phyloP scores from a whole-genome alignment of 2,797 vertebrate species.

The Sebastes flavidus region DNA sequence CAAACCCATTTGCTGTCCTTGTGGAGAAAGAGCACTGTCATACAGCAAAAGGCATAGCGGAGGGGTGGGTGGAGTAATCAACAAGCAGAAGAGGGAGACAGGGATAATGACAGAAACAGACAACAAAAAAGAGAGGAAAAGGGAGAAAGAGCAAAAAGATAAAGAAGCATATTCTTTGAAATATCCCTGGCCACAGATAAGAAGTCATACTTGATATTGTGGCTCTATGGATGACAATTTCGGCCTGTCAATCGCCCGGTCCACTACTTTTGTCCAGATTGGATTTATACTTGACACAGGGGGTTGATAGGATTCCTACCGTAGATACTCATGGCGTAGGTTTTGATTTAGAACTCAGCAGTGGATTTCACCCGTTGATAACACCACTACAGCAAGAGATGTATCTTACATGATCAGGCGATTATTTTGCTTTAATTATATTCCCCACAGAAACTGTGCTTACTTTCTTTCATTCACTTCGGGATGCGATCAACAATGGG shows the following conservation, averaged over 20 bases:
- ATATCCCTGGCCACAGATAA: not conserved
- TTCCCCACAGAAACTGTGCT: not conserved
- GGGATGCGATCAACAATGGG: not conserved
- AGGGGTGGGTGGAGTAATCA: constrained; percentile 39
- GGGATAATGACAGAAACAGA: not conserved
- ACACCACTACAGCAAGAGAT: not conserved
- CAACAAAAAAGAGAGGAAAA: not conserved
- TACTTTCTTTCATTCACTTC: not conserved
- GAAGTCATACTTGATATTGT: not conserved
- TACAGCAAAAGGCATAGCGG: constrained; percentile 17
- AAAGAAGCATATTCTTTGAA: not conserved
- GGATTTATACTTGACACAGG: not conserved
- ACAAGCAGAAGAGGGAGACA: not conserved
- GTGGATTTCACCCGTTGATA: not conserved
- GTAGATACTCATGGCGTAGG: not conserved
- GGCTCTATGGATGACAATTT: not conserved
- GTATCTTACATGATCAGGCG: not conserved
- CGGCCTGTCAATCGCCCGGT: not conserved
- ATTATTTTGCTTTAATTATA: not conserved
- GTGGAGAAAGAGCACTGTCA: constrained; percentile 37
- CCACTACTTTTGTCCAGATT: not conserved
- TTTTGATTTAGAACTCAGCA: not conserved
- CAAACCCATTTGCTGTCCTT: constrained; percentile 67
- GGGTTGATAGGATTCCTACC: not conserved
- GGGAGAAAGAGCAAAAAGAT: not conserved